These are phyloP conservation scores for Scaptomyza caliginosa DNA, from an alignment of 2,888 invertebrate genomes.

Conservation along the genomic window DNA sequence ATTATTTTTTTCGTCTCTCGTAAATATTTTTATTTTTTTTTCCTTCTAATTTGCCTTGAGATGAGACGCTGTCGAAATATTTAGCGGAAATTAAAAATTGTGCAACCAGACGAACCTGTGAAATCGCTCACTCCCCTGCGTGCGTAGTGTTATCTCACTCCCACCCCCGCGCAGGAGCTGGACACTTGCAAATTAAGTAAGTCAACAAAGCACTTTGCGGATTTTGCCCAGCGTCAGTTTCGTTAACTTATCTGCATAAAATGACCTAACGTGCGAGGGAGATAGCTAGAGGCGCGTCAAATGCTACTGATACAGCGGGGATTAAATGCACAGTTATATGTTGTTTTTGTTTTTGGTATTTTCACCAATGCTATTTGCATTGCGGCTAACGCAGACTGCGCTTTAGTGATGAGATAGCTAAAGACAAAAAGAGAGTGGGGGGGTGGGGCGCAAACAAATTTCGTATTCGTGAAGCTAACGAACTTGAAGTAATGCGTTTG, in stretches of 20 bases:
- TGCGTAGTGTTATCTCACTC: background rate
- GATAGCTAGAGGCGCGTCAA: background rate
- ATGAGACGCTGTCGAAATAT: slow-evolving; percentile 48
- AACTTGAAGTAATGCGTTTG: slow-evolving; percentile 84
- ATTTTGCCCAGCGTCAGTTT: slow-evolving; percentile 53
- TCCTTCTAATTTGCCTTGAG: slow-evolving; percentile 51
- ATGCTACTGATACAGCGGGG: slow-evolving; percentile 41
- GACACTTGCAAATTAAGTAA: slow-evolving; percentile 75
- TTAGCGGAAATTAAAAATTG: slow-evolving; percentile 73
- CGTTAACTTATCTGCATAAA: slow-evolving; percentile 73
- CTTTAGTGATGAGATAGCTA: background rate
- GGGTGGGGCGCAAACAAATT: slow-evolving; percentile 50
- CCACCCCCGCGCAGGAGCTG: slow-evolving; percentile 12
- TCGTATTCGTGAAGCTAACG: slow-evolving; percentile 82
- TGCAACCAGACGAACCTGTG: slow-evolving; percentile 44
- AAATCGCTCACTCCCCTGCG: background rate
- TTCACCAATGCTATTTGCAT: slow-evolving; percentile 67
- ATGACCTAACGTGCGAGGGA: slow-evolving; percentile 10
- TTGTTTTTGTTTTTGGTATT: too few relatives aligned
- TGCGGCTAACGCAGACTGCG: slow-evolving; percentile 59
- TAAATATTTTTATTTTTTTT: background rate
- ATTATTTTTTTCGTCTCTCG: slow-evolving; percentile 10
- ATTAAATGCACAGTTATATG: slow-evolving; percentile 15
- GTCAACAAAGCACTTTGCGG: slow-evolving; percentile 79
- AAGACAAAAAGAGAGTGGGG: background rate